Percentiles rank a stretch among this genome's conserved stretches.
Conservation (phyloP, 2,888 invertebrate species). For the Drosophila mercatorum region DNA sequence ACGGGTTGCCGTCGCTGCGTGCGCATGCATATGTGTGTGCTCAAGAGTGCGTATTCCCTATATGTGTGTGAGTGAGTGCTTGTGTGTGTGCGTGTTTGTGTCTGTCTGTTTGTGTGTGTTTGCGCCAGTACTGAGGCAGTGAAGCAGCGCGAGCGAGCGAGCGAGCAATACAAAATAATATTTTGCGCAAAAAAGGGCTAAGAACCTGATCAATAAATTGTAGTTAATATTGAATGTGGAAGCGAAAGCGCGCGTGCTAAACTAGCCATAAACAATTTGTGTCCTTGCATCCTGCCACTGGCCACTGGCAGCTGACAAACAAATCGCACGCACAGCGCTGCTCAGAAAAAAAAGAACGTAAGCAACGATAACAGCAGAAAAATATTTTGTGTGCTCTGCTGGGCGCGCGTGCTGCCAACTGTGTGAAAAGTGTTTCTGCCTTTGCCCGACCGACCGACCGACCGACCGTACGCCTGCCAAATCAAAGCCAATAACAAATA, state of each 20-base stretch:
- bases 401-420: constrained; percentile 74
- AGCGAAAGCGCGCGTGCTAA: constrained; percentile 38
- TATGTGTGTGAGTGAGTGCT: too few species aligned
- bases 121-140: constrained; percentile 54
- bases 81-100: background rate
- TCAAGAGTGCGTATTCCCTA: constrained; percentile 37
- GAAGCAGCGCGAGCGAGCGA: constrained; percentile 70
- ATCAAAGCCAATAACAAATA: too few species aligned
- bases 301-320: constrained; percentile 37
- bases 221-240: constrained; percentile 43
- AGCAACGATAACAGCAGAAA: constrained; percentile 67
- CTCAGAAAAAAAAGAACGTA: constrained; percentile 52
- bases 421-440: constrained; percentile 51
- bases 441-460: constrained; percentile 14
- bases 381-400: constrained; percentile 46
- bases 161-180: constrained; percentile 72
- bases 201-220: constrained; percentile 71
- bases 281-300: constrained; percentile 20
- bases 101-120: constrained; percentile 33
- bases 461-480: constrained; percentile 7
- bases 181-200: constrained; percentile 74
- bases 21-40: constrained; percentile 45
- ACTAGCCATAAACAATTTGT: constrained; percentile 31
- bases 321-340: constrained; percentile 28
- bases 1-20: constrained; percentile 51